A percentile compares a stretch with the other conserved stretches of the same genome.
Conservation (phyloP, 2,797 vertebrate species). For the Pangasius djambal region DNA sequence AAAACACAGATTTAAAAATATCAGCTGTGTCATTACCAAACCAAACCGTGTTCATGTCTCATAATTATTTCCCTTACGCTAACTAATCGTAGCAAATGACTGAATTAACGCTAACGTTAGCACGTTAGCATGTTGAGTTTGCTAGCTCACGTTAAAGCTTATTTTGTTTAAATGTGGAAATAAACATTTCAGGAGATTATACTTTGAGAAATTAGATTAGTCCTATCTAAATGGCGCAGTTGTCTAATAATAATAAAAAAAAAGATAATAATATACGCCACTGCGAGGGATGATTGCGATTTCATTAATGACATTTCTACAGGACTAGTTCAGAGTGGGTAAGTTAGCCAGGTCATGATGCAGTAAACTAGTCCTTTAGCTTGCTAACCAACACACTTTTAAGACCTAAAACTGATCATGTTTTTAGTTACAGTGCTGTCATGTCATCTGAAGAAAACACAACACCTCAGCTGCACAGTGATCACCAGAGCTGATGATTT, state of each 20-base stretch:
- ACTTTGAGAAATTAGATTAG: too few species aligned
- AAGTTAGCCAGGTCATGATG: not conserved
- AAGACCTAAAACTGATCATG: not conserved
- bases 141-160: not conserved
- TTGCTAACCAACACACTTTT: not conserved
- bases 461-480: not conserved
- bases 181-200: not conserved
- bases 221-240: not conserved
- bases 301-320: not conserved
- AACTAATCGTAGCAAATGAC: not conserved
- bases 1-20: not conserved
- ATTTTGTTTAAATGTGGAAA: too few species aligned
- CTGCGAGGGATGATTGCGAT: not conserved
- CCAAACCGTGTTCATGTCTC: not conserved
- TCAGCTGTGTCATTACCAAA: too few species aligned
- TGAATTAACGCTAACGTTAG: not conserved
- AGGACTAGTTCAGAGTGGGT: not conserved
- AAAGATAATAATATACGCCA: too few species aligned
- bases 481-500: not conserved
- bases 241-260: not conserved
- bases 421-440: not conserved
- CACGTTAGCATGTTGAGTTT: conserved; percentile 3
- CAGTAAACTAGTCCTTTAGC: not conserved
- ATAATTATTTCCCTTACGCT: not conserved
- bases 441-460: not conserved